These are phyloP conservation scores for Schizopygopsis pylzovi DNA, from an alignment of 2,797 vertebrate species.

Conservation along the genomic window DNA sequence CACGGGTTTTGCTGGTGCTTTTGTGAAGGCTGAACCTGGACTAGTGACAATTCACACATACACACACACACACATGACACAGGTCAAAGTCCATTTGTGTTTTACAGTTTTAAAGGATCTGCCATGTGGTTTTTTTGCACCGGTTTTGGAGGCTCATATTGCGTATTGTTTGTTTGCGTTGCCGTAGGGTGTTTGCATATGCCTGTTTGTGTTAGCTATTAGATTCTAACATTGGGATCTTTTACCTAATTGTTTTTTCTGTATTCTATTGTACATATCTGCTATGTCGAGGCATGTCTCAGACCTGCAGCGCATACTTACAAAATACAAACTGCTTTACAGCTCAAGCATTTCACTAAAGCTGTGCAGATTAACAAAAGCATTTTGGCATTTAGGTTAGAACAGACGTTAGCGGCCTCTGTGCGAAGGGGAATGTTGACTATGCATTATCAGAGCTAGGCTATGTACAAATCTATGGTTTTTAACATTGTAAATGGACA, in stretches of 20 bases:
- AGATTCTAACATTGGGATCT: background rate
- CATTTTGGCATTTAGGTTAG: background rate
- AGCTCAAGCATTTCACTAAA: background rate
- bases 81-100: conserved; percentile 31
- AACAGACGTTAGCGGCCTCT: background rate
- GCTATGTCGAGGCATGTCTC: background rate
- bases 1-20: conserved; percentile 42
- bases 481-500: background rate
- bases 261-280: background rate
- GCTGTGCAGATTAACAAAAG: background rate
- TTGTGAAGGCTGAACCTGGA: conserved; percentile 51
- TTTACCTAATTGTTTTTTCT: conserved; percentile 21
- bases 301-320: conserved; percentile 16
- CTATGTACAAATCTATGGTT: background rate
- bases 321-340: conserved; percentile 15
- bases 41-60: conserved; percentile 47
- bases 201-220: background rate
- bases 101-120: background rate
- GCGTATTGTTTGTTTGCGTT: background rate
- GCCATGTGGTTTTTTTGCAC: background rate
- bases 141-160: background rate
- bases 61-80: background rate
- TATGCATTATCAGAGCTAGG: background rate
- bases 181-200: background rate
- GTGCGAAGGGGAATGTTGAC: background rate